Evolutionary conservation across 2,113 vertebrate species (phyloP).

Genomic region (Ondatra zibethicus): DNA sequence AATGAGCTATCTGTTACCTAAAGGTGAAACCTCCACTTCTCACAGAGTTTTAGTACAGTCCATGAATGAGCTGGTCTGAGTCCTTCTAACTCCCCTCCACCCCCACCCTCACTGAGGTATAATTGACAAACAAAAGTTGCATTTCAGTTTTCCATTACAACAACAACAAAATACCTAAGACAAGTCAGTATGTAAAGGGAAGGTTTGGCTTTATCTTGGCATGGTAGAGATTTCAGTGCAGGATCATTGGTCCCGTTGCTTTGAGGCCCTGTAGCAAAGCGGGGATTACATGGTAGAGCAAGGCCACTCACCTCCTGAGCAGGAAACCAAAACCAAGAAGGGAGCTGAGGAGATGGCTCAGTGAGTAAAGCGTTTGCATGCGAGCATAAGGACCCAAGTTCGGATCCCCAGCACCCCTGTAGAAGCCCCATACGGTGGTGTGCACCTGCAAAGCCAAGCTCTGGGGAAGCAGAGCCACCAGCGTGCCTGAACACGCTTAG

Average conservation of each 20-base stretch:
- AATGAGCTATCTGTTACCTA: neutral
- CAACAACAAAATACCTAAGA: neutral
- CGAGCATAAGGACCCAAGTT: neutral
- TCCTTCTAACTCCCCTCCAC: neutral
- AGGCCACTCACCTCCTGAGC: neutral
- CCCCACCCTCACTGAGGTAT: too few relatives aligned
- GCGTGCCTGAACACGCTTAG: too few relatives aligned
- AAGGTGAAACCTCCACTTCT: constrained; percentile 1
- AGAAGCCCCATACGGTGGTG: neutral
- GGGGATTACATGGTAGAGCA: too few relatives aligned
- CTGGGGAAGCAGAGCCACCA: neutral
- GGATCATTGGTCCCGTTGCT: neutral
- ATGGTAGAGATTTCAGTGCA: neutral
- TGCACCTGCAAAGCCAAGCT: neutral
- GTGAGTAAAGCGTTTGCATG: neutral
- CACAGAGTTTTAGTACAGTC: neutral
- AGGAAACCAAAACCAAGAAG: neutral
- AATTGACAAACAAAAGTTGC: neutral
- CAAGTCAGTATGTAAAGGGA: neutral
- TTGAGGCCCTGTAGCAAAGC: neutral
- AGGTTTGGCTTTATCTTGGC: neutral
- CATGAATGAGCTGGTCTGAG: neutral
- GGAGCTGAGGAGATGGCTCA: neutral
- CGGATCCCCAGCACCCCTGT: neutral
- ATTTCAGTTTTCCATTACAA: neutral